Base-by-base conservation (phyloP, 2,797 vertebrate genomes). In the Momotus momota region DNA sequence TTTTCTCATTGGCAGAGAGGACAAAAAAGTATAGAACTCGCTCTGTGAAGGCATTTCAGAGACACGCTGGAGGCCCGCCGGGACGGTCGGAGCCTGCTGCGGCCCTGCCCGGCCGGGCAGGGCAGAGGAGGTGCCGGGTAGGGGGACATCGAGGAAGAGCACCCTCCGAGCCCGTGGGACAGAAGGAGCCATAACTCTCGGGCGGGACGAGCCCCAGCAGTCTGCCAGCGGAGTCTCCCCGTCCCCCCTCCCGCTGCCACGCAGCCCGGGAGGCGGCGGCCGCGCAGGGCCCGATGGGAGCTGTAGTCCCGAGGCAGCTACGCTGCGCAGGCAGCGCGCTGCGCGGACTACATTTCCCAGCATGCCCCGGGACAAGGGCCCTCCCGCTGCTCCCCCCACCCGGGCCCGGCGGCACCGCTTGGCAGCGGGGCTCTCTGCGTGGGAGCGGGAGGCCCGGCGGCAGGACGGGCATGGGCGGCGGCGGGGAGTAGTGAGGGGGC, bases 291-390 rank as follows among this genome's bases (percentile, higher is more conserved):
- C 54, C 55, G 23, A 33, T 51, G 79, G 93, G 88, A 86, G 85
- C 35, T 81, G 84, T 85, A 90, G 91, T 95, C 29, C 71, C 17
- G 45, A 10, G 40, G 20, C 86, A 7, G 9, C 26, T 75, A 20
- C 6, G 5, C 9, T 1, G 8, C 1, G 9, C 11, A 1, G 19
- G 4, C 6, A 2, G 9, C 9, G 3, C 10, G 25, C 22, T 0
- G 2, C 1, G 1, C 17, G 48, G 6, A 99, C 99, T 99, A 98
- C 99, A 98, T 86, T 93, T 98, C 99, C 99, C 98, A 98, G 80
- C 81, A 97, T 52, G 73, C 77, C 27, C 1, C 25, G 88, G 85
- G 88, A 12, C 60, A 51, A 97, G 90, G 19, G 38, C 58, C 18
- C 55, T 4, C 31, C 54, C 18, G 13, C 5, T 6, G 6, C 33